Base-by-base conservation (phyloP, 2,113 vertebrate genomes). In the Passer domesticus region DNA sequence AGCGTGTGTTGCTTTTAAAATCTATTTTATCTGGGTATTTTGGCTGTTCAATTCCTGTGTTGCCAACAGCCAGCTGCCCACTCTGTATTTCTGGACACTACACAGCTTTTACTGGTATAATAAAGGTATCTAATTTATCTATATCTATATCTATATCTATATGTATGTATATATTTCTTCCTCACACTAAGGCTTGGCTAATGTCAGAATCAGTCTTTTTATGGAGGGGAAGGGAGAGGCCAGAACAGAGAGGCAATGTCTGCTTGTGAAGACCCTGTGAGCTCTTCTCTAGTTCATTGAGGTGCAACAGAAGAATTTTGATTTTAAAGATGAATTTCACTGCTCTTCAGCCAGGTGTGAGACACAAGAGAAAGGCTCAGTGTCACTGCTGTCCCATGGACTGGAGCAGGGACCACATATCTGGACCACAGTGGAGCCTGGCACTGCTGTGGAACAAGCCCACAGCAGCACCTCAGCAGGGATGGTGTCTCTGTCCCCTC, bases 381-480 rank as follows among this genome's bases (percentile, higher is more conserved):
- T 33, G 75, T 18, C 23, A 2, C 28, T 13, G 55, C 15, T 66
- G 30, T 19, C 13, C 47, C 2, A 0, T 4, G 50, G 50, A 9
- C 6, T 1, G 11, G 44, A 28, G 27, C n/a, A 14, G 55, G 46
- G 37, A 13, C 31, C 3, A 41, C 20, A 22, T 8, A 8, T 56
- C 37, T 20, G 31, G 30, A 3, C 37, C n/a, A 10, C 0, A 0
- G 0, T 2, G 5, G 3, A 28, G 24, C 52, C 25, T 49, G 55
- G 59, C 8, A 39, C 7, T 27, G 56, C 27, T 6, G 18, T 15
- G 59, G 46, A 76, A 6, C 14, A 43, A 1, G 37, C 27, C 13
- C 50, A 8, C 22, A 55, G 15, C 30, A 3, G 14, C 7, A 15
- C 5, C 49, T 18, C 19, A 6, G 30, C 2, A 10, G 15, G 21